Percentiles rank a stretch among this genome's conserved stretches.
Evolutionary conservation across 2,113 vertebrate genomes (phyloP).

Genomic region (Oryzias celebensis): DNA sequence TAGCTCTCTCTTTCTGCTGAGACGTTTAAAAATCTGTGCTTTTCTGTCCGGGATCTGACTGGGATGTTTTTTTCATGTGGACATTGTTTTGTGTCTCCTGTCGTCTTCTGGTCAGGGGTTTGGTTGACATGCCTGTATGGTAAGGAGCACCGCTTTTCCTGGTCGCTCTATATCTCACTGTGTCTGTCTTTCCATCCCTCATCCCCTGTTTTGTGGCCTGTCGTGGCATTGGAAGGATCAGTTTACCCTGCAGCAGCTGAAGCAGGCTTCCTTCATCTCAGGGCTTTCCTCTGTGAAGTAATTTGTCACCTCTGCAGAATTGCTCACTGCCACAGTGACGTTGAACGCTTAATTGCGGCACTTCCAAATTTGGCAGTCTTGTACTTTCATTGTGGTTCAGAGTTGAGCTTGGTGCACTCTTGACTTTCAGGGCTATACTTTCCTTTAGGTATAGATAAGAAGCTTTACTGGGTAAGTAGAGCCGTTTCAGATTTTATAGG

Average conservation of each 20-base stretch:
- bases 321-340: constrained; percentile 63
- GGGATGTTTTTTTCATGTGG: constrained; percentile 35
- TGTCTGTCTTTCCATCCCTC: constrained; percentile 32
- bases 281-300: constrained; percentile 68
- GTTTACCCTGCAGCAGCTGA: constrained; percentile 74
- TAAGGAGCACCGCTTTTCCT: constrained; percentile 28
- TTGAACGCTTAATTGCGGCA: constrained; percentile 66
- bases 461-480: constrained; percentile 17
- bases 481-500: constrained; percentile 43
- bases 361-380: constrained; percentile 61
- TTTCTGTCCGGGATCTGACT: constrained; percentile 2
- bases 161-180: constrained; percentile 25
- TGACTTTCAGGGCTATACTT: constrained; percentile 47
- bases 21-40: background rate
- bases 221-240: constrained; percentile 62
- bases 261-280: constrained; percentile 66
- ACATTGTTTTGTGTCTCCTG: constrained; percentile 35
- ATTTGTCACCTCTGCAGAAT: constrained; percentile 66
- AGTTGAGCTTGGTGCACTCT: constrained; percentile 54
- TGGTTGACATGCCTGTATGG: constrained; percentile 66
- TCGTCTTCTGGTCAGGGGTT: constrained; percentile 59
- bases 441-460: constrained; percentile 60
- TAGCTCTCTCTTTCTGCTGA: constrained; percentile 3
- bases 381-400: constrained; percentile 59
- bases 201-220: constrained; percentile 48